Evolutionary conservation across 2,888 invertebrate genomes (phyloP).

Genomic region (Caenorhabditis panamensis): DNA sequence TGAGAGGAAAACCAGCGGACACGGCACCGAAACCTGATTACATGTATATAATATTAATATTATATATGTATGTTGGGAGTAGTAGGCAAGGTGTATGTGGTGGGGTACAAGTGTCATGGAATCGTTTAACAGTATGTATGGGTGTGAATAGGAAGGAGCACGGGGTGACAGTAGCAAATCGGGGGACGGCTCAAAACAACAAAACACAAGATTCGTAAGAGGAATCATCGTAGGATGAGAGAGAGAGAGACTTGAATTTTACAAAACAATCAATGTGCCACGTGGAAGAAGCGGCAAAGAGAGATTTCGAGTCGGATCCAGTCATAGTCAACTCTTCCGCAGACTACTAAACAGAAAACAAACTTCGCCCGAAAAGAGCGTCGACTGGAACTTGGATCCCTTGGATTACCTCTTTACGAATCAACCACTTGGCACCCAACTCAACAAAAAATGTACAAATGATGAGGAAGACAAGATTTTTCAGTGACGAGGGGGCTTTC

Average conservation of each 20-base stretch:
- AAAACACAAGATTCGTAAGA: conserved; percentile 25
- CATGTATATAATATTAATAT: conserved; percentile 12
- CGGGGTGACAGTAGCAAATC: conserved; percentile 8
- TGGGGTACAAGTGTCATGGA: conserved; percentile 30
- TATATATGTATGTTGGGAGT: background rate
- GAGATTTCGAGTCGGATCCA: background rate
- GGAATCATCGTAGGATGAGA: no score
- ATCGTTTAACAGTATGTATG: background rate
- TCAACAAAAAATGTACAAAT: conserved; percentile 56
- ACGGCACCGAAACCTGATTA: conserved; percentile 12
- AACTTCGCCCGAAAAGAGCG: conserved; percentile 19
- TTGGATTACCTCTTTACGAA: no score
- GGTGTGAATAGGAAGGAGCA: background rate
- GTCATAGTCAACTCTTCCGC: background rate
- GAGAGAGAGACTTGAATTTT: conserved; percentile 44
- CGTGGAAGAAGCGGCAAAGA: conserved; percentile 5
- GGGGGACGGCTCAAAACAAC: conserved; percentile 24
- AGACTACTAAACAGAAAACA: conserved; percentile 47
- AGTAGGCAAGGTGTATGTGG: conserved; percentile 9
- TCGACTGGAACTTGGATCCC: background rate
- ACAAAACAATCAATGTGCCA: conserved; percentile 42
- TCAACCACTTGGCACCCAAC: conserved; percentile 9
- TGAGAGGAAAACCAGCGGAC: conserved; percentile 31
- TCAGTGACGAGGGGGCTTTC: background rate
- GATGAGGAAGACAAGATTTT: conserved; percentile 6